Conservation (phyloP, 2,888 invertebrate species). For the Pherbina coryleti region DNA sequence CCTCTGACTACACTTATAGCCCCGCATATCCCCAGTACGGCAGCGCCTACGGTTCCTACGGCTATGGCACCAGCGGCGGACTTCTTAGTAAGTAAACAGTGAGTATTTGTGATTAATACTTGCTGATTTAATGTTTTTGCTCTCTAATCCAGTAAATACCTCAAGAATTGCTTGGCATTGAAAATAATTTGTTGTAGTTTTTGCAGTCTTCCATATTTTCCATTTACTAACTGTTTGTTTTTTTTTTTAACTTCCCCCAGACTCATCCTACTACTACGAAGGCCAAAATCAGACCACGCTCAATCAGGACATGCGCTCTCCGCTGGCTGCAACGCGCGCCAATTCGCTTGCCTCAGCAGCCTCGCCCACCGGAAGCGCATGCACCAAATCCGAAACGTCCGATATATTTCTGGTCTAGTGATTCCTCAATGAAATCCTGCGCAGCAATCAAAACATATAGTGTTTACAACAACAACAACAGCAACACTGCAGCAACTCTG, state of each 20-base stretch:
- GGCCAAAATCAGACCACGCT: slow-evolving; percentile 60
- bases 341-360: slow-evolving; percentile 79
- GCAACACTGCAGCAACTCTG: too few species aligned
- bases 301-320: slow-evolving; percentile 77
- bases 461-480: not conserved
- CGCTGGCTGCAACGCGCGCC: slow-evolving; percentile 78
- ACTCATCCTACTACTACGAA: slow-evolving; percentile 76
- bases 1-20: slow-evolving; percentile 79
- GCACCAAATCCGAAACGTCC: slow-evolving; percentile 74
- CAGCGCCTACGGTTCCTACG: slow-evolving; percentile 73
- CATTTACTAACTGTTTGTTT: not conserved
- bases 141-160: slow-evolving; percentile 1
- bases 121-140: slow-evolving; percentile 50
- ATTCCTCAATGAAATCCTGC: slow-evolving; percentile 18
- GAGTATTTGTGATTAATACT: slow-evolving; percentile 53
- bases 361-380: slow-evolving; percentile 80
- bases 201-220: not conserved
- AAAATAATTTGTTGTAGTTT: slow-evolving; percentile 6
- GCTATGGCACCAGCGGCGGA: slow-evolving; percentile 76
- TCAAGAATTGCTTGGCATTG: too few species aligned
- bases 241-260: slow-evolving; percentile 61
- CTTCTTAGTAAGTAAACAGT: slow-evolving; percentile 73
- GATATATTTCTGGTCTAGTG: slow-evolving; percentile 68
- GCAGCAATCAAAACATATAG: not conserved
- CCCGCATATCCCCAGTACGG: slow-evolving; percentile 75